Percentiles rank a stretch among this genome's conserved stretches.
Conservation (phyloP, 2,797 vertebrate species). For the Acanthurus leucopareius region DNA sequence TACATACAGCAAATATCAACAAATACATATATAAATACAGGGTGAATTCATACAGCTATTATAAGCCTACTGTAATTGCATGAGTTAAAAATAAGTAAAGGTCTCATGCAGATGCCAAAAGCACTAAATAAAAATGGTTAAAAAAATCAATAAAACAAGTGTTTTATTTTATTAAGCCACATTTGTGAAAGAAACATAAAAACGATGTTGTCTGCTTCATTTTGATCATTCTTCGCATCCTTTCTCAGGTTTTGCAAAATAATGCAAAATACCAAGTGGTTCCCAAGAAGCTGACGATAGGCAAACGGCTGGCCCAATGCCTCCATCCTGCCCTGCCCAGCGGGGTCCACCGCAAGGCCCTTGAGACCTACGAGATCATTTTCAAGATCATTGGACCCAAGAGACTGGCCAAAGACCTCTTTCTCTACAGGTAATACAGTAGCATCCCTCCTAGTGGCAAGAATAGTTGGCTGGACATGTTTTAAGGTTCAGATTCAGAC, state of each 20-base stretch:
- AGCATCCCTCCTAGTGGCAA: not conserved
- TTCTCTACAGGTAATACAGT: constrained; percentile 93
- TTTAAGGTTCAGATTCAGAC: not conserved
- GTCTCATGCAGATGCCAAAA: too few species aligned
- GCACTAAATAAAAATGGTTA: too few species aligned
- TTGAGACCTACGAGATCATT: constrained; percentile 99
- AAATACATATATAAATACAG: too few species aligned
- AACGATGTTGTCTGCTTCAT: not conserved
- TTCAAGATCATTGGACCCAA: constrained; percentile 99
- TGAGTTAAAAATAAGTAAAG: too few species aligned
- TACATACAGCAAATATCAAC: too few species aligned
- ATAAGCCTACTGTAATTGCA: too few species aligned
- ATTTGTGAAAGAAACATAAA: not conserved
- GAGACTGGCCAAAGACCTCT: constrained; percentile 98
- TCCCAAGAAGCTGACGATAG: constrained; percentile 97
- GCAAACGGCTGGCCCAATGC: constrained; percentile 97
- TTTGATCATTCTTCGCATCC: not conserved
- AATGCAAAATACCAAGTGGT: constrained; percentile 99
- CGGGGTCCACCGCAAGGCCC: constrained; percentile 97
- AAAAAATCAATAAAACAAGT: not conserved
- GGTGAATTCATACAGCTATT: too few species aligned
- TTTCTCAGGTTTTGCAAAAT: constrained; percentile 94
- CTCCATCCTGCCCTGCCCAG: constrained; percentile 98
- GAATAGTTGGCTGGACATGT: not conserved
- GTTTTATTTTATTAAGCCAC: not conserved